Percentiles rank a stretch among this genome's conserved stretches.
Evolutionary conservation across 2,888 invertebrate genomes (phyloP).

Genomic region (Callosobruchus maculatus): DNA sequence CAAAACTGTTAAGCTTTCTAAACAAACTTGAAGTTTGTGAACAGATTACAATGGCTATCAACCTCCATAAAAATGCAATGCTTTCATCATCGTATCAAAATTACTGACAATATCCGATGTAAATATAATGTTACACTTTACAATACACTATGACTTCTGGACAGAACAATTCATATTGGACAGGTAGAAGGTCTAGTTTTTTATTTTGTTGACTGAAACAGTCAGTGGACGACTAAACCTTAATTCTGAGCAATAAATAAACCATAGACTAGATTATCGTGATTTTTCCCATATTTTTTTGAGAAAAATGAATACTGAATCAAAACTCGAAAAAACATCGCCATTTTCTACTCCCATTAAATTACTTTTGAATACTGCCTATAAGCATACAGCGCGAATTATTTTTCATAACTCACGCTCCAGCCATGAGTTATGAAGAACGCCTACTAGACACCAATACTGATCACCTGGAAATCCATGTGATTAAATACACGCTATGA

Average conservation of each 20-base stretch:
- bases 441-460: too few relatives aligned
- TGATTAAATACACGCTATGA: too few relatives aligned
- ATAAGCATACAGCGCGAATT: too few relatives aligned
- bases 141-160: constrained; percentile 29
- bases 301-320: neutral
- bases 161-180: constrained; percentile 42
- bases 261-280: constrained; percentile 28
- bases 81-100: neutral
- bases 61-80: neutral
- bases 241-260: constrained; percentile 41
- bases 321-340: neutral
- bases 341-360: too few relatives aligned
- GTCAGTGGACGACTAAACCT: constrained; percentile 41
- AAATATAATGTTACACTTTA: constrained; percentile 17
- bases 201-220: constrained; percentile 31
- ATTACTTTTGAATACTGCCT: too few relatives aligned
- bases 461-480: too few relatives aligned
- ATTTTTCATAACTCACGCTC: too few relatives aligned
- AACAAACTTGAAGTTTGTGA: too few relatives aligned
- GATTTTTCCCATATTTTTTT: neutral
- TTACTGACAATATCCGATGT: constrained; percentile 3
- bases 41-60: neutral
- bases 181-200: constrained; percentile 37
- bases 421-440: too few relatives aligned
- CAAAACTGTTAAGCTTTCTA: too few relatives aligned